Base-by-base conservation (phyloP, 1,140 invertebrate species). In the Chironomus striatipennis region DNA sequence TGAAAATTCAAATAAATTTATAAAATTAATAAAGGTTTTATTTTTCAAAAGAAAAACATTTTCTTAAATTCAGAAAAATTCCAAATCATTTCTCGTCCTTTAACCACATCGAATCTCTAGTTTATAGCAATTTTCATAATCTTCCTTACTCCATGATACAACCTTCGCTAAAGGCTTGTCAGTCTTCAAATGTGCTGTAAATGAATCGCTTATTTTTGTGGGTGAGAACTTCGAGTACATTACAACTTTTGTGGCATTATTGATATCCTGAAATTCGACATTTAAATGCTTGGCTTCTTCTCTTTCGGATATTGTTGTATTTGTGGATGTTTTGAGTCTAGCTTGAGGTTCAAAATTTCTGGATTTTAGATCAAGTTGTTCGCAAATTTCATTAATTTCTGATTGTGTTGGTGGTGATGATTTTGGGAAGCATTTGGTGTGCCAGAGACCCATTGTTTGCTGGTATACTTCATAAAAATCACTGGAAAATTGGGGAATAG, bases 401-500 rank as follows among this genome's bases (percentile, higher is more conserved):
- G 73, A 73, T 0, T 75, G 74, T 24, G 80, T 77, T 10, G 83
- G 80, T 0, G 80, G 81, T 7, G 74, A 43, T n/a, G 77, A 78
- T 74, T 79, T 77, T 5, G 83, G 78, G 43, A 85, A 87, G 78
- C 89, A 90, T 75, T 86, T 84, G 0, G 85, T 80, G 74, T 88
- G 85, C 86, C 87, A 88, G 24, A 88, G 79, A 5, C 89, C 89
- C 47, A 83, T 85, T 1, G 83, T 83, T 65, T 84, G 81, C 9
- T 81, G 79, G 34, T 87, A 80, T 0, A 90, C 81, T 79, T 89
- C 86, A 1, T 88, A 87, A 18, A 79, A 83, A 17, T 76, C 21
- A 74, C 84, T 86, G 76, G n/a, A 80, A 83, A 73, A 77, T 17
- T 20, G 2, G 42, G 2, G 76, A 76, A 77, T 73, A 72, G n/a